Evolutionary conservation across 1,140 invertebrate genomes (phyloP), one percentile per base, ranked within the genome.

Genomic region (Coelopa frigida): DNA sequence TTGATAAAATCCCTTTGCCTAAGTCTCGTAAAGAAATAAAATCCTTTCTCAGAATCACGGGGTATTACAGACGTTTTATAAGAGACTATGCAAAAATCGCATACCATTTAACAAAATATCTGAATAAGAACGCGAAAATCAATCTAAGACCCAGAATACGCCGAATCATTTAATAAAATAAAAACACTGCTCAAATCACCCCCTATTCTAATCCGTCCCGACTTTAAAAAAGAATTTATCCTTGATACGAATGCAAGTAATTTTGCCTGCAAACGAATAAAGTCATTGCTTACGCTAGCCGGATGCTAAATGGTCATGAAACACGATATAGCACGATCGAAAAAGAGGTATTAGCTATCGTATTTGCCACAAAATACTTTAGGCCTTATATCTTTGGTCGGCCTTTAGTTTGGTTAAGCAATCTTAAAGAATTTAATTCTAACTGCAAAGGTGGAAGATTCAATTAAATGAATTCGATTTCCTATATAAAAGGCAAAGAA

Each of bases 241-340:
- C 14, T 50, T 8, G 11, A 18, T 5, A 61, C 53, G 0, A 58
- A 65, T 31, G 59, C 58, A n/a, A n/a, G n/a, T n/a, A n/a, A n/a
- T n/a, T n/a, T n/a, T n/a, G n/a, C n/a, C n/a, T n/a, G n/a, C n/a
- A 12, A 50, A 41, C n/a, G 5, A 37, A 42, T 11, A 35, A 23
- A 14, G 21, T n/a, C 15, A 50, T 44, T 31, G 31, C 15, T 3
- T 50, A 24, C 27, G 21, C 29, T n/a, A 41, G 20, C 17, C 15
- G 43, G 14, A 18, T 44, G 1, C n/a, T 50, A 27, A 36, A 46
- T 23, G 24, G 18, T 18, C 26, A 46, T 39, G 38, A 46, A 31
- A 39, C 20, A 45, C 41, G 23, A 1, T 42, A 46, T 27, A 32
- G 20, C 20, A 27, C 37, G 10, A 35, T 41, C 17, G 40, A 50